Conservation (phyloP, 37 sponge, comb jelly and placozoan species). For the Bolinopsis microptera region DNA sequence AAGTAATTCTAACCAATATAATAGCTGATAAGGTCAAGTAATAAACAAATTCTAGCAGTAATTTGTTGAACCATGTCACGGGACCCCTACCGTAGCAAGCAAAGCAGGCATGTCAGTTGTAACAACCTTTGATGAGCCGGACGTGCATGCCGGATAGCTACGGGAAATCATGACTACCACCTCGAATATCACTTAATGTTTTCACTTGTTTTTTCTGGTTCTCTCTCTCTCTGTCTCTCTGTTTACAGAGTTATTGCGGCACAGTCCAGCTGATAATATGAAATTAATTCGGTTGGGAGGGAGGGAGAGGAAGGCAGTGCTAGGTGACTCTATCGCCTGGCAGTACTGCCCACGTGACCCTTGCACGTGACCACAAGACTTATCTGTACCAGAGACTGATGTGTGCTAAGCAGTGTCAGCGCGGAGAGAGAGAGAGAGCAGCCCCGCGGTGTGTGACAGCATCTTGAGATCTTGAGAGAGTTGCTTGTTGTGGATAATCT, state of each 20-base stretch:
- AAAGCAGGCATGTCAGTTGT: not conserved
- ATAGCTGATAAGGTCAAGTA: not conserved
- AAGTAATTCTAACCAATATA: not conserved
- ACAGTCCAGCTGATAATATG: not conserved
- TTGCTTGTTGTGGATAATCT: no score
- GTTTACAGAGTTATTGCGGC: not conserved
- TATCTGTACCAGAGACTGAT: not conserved
- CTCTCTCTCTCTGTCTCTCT: not conserved
- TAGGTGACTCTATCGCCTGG: not conserved
- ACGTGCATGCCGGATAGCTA: not conserved
- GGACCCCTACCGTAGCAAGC: not conserved
- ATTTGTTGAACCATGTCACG: not conserved
- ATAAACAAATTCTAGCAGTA: no score
- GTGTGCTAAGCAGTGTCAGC: not conserved
- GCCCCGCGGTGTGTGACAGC: not conserved
- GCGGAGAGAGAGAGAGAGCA: not conserved
- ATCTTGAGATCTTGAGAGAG: not conserved
- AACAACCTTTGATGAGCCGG: not conserved
- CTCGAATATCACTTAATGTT: not conserved
- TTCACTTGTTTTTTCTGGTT: not conserved
- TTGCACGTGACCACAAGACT: not conserved
- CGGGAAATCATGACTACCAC: not conserved
- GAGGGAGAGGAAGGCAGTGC: constrained; percentile 38
- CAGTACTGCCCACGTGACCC: not conserved
- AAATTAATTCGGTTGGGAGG: not conserved